Conservation (phyloP, 1,140 invertebrate genomes). For the Rhopalosiphum padi region DNA sequence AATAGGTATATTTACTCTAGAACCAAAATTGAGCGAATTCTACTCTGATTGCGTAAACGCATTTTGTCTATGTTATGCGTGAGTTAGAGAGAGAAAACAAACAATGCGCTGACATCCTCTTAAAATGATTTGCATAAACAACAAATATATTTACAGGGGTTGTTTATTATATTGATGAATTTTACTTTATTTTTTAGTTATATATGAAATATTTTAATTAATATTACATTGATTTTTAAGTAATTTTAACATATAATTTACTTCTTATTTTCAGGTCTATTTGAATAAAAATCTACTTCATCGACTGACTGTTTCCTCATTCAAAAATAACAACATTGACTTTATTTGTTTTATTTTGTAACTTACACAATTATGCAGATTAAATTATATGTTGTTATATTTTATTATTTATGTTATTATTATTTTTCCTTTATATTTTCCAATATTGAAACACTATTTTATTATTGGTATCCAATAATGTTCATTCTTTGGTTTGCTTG, state of each 20-base stretch:
- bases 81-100: too few species aligned
- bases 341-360: slow-evolving; percentile 5
- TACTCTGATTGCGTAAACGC: too few species aligned
- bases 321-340: slow-evolving; percentile 14
- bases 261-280: slow-evolving; percentile 57
- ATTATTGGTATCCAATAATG: background rate
- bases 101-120: too few species aligned
- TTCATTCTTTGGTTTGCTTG: background rate
- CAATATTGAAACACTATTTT: background rate
- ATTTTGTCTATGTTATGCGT: too few species aligned
- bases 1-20: too few species aligned
- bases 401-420: background rate
- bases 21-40: too few species aligned
- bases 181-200: background rate
- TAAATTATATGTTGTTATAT: slow-evolving; percentile 35
- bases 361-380: background rate
- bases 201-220: background rate
- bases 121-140: too few species aligned
- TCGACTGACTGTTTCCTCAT: slow-evolving; percentile 14
- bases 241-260: background rate
- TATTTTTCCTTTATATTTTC: background rate
- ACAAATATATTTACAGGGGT: too few species aligned
- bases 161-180: too few species aligned
- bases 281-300: slow-evolving; percentile 52
- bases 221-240: background rate